phyloP scores from a whole-genome alignment of 2,888 invertebrate genomes.

The Lucinisca nassula region DNA sequence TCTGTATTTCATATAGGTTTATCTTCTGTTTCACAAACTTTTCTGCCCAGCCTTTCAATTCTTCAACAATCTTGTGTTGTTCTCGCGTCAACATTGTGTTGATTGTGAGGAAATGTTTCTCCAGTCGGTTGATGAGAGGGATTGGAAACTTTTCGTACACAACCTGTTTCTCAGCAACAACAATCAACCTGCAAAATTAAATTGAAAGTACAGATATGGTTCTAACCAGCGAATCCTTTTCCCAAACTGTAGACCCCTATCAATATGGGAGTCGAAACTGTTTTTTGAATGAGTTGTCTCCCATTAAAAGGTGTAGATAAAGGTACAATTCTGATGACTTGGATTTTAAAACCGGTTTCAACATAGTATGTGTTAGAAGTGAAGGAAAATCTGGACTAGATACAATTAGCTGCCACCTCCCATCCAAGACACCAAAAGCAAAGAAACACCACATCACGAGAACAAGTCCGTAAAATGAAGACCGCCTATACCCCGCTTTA shows the following conservation, averaged over 20 bases:
- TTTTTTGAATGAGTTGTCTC: too few species aligned
- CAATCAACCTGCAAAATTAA: constrained; percentile 77
- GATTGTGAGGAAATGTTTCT: constrained; percentile 87
- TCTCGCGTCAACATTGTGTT: constrained; percentile 77
- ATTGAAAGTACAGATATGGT: not conserved
- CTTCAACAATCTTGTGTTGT: constrained; percentile 74
- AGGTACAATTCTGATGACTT: too few species aligned
- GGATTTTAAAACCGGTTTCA: too few species aligned
- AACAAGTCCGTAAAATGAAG: too few species aligned
- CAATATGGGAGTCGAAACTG: not conserved
- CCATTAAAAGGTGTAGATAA: too few species aligned
- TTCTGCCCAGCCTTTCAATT: constrained; percentile 76
- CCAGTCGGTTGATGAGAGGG: constrained; percentile 86
- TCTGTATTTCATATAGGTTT: not conserved
- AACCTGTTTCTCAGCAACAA: constrained; percentile 85
- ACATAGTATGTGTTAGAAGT: too few species aligned
- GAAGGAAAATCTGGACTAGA: too few species aligned
- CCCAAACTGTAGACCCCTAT: not conserved
- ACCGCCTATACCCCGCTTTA: too few species aligned
- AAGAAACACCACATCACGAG: too few species aligned
- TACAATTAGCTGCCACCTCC: too few species aligned
- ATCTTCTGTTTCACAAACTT: constrained; percentile 47
- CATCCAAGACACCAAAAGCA: too few species aligned
- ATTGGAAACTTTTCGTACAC: constrained; percentile 86
- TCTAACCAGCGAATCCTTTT: not conserved